Evolutionary conservation across 2,113 vertebrate species (phyloP).

Genomic region (Strix uralensis): DNA sequence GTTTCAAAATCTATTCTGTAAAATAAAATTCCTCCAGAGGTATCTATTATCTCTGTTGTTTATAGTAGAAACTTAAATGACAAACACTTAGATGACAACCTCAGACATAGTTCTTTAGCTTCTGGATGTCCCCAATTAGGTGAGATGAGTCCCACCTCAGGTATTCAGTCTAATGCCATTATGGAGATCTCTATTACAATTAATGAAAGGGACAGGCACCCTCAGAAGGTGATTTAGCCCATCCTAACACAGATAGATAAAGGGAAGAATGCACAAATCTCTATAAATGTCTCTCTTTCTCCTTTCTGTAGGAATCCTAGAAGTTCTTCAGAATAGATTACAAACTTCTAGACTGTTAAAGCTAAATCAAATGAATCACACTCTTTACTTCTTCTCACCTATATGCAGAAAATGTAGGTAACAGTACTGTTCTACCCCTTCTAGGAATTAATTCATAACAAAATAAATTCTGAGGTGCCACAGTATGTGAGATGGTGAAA

Average conservation of each 20-base stretch:
- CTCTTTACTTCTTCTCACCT: background rate
- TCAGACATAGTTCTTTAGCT: background rate
- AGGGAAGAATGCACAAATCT: background rate
- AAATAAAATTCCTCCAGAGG: background rate
- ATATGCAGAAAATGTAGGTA: background rate
- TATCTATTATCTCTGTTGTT: background rate
- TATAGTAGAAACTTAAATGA: background rate
- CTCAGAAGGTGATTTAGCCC: background rate
- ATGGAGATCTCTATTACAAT: background rate
- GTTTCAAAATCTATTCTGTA: background rate
- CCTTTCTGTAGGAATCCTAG: background rate
- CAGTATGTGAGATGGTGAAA: background rate
- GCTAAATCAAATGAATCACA: background rate
- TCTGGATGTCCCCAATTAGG: background rate
- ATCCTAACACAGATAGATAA: background rate
- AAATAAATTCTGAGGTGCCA: background rate
- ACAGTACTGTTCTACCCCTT: background rate
- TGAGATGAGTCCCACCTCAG: background rate
- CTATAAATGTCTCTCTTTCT: background rate
- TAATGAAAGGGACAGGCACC: background rate
- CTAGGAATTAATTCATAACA: background rate
- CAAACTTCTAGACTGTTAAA: background rate
- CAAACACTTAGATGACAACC: background rate
- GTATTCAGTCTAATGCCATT: background rate
- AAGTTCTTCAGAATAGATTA: background rate